phyloP scores from a whole-genome alignment of 2,113 vertebrate genomes.

The Phaethon lepturus region DNA sequence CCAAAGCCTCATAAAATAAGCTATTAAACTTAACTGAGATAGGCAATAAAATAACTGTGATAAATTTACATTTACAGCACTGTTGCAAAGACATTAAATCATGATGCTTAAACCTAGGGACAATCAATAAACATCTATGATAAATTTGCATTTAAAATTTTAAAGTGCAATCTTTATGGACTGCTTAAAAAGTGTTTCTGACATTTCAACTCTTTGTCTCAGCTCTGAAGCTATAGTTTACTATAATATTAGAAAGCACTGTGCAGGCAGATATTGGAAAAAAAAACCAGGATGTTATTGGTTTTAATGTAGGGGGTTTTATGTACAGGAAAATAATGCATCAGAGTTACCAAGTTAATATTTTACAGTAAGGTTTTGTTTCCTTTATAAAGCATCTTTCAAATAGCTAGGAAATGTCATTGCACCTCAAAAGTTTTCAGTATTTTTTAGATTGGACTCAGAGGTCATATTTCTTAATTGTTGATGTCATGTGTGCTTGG shows the following conservation, averaged over 20 bases:
- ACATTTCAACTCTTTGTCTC: not conserved
- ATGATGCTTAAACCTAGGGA: not conserved
- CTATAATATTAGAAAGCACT: not conserved
- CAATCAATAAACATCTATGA: conserved; percentile 17
- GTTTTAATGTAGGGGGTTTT: not conserved
- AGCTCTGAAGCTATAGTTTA: not conserved
- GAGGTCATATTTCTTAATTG: not conserved
- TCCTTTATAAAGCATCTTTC: not conserved
- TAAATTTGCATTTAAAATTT: not conserved
- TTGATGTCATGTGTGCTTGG: not conserved
- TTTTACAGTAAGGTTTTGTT: not conserved
- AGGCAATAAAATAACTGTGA: conserved; percentile 11
- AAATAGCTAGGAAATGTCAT: not conserved
- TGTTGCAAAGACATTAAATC: conserved; percentile 15
- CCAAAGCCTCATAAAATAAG: conserved; percentile 36
- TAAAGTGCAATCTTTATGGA: not conserved
- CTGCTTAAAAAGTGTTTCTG: not conserved
- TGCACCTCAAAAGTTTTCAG: not conserved
- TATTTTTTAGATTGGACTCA: not conserved
- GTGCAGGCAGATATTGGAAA: not conserved
- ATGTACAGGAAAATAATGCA: not conserved
- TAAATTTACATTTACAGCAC: conserved; percentile 37
- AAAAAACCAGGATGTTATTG: not conserved
- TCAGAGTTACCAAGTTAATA: not conserved
- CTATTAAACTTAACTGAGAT: conserved; percentile 28